Percentiles rank a stretch among this genome's conserved stretches.
Conservation (phyloP, 2,888 invertebrate species). For the Amorpha juglandis region DNA sequence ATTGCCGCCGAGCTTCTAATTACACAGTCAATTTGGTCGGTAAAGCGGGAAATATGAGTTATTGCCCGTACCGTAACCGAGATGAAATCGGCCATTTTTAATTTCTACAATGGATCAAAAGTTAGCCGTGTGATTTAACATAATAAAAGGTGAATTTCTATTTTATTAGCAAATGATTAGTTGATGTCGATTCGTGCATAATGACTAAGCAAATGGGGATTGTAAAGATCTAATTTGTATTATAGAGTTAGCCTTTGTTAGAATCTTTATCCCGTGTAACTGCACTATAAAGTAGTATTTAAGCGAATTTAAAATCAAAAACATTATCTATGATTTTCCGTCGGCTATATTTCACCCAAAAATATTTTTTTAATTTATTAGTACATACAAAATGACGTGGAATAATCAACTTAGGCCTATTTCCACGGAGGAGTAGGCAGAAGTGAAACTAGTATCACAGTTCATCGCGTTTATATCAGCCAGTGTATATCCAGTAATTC, state of each 20-base stretch:
- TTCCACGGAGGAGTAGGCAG: no score
- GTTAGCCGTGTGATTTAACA: constrained; percentile 59
- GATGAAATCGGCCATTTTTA: constrained; percentile 74
- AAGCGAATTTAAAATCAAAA: no score
- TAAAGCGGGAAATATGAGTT: constrained; percentile 77
- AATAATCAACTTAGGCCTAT: no score
- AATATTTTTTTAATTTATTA: no score
- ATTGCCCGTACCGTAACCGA: constrained; percentile 72
- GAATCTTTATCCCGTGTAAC: not conserved
- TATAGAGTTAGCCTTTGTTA: constrained; percentile 16
- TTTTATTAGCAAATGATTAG: constrained; percentile 52
- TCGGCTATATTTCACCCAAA: no score
- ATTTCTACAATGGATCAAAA: constrained; percentile 62
- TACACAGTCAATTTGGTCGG: constrained; percentile 82
- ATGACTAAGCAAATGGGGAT: constrained; percentile 36
- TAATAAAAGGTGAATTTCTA: constrained; percentile 61
- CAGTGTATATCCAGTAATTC: no score
- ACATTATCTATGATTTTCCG: no score
- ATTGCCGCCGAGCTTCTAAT: constrained; percentile 74
- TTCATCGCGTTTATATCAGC: no score
- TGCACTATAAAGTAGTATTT: no score
- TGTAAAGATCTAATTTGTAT: constrained; percentile 3
- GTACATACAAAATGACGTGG: no score
- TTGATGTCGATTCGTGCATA: constrained; percentile 57
- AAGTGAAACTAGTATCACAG: no score